Evolutionary conservation across 35 echinoderm and acorn worm genomes (phyloP), one percentile per base, ranked within the genome.

Genomic region (Anneissia japonica): DNA sequence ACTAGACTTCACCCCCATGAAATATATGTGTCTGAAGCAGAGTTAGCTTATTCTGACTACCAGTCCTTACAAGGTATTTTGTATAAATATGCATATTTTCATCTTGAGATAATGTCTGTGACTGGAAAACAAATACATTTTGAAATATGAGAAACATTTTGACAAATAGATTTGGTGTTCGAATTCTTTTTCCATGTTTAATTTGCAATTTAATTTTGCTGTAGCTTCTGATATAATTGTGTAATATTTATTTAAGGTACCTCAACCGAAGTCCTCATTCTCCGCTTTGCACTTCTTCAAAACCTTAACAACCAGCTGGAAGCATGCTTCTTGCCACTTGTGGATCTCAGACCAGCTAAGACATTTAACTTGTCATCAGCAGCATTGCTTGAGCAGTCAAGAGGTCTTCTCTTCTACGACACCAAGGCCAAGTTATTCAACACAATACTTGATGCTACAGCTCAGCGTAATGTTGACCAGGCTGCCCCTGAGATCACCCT

Each of bases 341-440:
- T 88, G 80, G 92, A 93, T 79, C 87, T 93, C 45, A 82, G 92
- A 86, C 92, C 92, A 31, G 85, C 87, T 0, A 83, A 82, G 64
- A 90, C 87, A 30, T 84, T 89, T 30, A 73, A 64, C 55, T 37
- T 86, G 75, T 89, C 87, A 35, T 89, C 92, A 0, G 92, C 92
- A 4, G 92, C 92, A 13, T 45, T 93, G 30, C 83, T 93, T 30
- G 55, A 83, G 75, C 33, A 83, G 40, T 83, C 87, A 0, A 46
- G 87, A 21, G 35, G 76, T 79, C 37, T 85, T 75, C 19, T 86
- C 35, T 93, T 93, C 75, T 93, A 93, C 72, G 92, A 89, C 77
- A 90, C 92, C 82, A 93, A 93, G 84, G 79, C 84, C 32, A 85
- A 79, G 41, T 89, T 93, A 56, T 89, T 93, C 77, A 93, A 93